Percentiles rank a stretch among this genome's conserved stretches.
Conservation (phyloP, 2,113 vertebrate species). For the Taurulus bubalis region DNA sequence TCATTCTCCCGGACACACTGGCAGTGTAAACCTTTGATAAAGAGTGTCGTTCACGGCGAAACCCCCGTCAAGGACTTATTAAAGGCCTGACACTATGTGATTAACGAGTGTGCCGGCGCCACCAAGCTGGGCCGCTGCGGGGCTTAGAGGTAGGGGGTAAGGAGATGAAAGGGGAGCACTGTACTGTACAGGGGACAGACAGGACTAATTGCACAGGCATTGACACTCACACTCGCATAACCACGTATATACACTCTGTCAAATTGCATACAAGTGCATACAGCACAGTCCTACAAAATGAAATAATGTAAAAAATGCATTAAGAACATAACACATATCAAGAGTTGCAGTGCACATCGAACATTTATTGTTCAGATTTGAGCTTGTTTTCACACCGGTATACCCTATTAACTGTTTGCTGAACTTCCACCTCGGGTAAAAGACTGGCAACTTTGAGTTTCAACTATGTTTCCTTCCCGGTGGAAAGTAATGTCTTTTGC, state of each 20-base stretch:
- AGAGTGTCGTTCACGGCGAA: constrained; percentile 79
- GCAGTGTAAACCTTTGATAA: constrained; percentile 84
- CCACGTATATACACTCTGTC: not conserved
- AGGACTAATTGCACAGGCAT: not conserved
- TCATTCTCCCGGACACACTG: constrained; percentile 72
- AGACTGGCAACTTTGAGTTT: constrained; percentile 13
- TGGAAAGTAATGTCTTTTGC: constrained; percentile 14
- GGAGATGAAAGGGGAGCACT: constrained; percentile 51
- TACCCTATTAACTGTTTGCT: constrained; percentile 17
- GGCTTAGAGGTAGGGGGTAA: constrained; percentile 53
- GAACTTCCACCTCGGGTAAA: constrained; percentile 17
- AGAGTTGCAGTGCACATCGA: not conserved
- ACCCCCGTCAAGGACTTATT: constrained; percentile 84
- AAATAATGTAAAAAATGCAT: not conserved
- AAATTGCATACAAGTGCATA: not conserved
- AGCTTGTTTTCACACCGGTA: not conserved
- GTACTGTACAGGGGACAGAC: constrained; percentile 23
- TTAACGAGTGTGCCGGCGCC: constrained; percentile 66
- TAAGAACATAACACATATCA: not conserved
- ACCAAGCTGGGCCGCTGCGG: constrained; percentile 56
- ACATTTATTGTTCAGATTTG: not conserved
- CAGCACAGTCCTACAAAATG: not conserved
- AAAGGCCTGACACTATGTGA: constrained; percentile 77
- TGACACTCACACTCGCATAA: not conserved
- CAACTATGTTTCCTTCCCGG: not conserved